These are phyloP conservation scores for Acanthopleura granulata DNA, from an alignment of 2,888 invertebrate species.

Conservation along the genomic window DNA sequence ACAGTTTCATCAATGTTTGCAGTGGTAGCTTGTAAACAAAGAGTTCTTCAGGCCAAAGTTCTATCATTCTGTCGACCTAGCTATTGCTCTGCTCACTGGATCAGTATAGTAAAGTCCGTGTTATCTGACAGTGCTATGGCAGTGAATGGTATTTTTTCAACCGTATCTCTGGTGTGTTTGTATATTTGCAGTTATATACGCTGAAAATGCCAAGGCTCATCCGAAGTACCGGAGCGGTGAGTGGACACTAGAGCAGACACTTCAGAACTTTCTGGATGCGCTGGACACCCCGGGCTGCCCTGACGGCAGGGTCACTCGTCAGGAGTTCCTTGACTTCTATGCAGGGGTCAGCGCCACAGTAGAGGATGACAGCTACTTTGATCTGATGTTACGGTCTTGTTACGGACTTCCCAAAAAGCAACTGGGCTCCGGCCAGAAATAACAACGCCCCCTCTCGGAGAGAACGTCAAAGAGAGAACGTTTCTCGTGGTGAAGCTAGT, in stretches of 20 bases:
- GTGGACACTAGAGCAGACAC: slow-evolving; percentile 59
- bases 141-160: too few relatives aligned
- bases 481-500: too few relatives aligned
- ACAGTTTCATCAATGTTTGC: too few relatives aligned
- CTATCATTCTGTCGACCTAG: too few relatives aligned
- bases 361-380: slow-evolving; percentile 62
- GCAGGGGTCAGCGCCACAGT: slow-evolving; percentile 59
- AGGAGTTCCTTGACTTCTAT: slow-evolving; percentile 63
- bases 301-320: slow-evolving; percentile 61
- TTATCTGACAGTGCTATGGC: too few relatives aligned
- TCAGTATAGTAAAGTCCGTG: too few relatives aligned
- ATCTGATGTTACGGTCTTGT: slow-evolving; percentile 58
- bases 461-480: too few relatives aligned
- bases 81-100: too few relatives aligned
- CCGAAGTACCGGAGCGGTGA: slow-evolving; percentile 60
- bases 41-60: too few relatives aligned
- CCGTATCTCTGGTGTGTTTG: slow-evolving; percentile 8
- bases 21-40: too few relatives aligned
- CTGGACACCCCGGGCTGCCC: slow-evolving; percentile 60
- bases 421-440: too few relatives aligned
- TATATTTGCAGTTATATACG: slow-evolving; percentile 57
- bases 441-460: too few relatives aligned
- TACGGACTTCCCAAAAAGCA: slow-evolving; percentile 42
- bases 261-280: slow-evolving; percentile 58
- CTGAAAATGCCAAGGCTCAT: slow-evolving; percentile 55